Evolutionary conservation across 2,113 vertebrate species (phyloP).

Genomic region (Buteo buteo): DNA sequence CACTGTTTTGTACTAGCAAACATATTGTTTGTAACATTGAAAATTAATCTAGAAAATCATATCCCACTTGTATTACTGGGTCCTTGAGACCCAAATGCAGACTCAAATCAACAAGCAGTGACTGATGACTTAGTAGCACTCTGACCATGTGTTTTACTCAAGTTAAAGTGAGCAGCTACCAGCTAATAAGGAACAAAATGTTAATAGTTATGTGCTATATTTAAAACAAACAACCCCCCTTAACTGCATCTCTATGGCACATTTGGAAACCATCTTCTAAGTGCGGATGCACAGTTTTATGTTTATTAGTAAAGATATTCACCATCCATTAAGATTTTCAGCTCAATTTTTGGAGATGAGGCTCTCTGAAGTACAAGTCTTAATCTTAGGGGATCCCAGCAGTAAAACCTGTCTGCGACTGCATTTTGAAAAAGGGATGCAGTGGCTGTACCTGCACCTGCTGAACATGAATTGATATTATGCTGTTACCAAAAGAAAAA

Average conservation of each 20-base stretch:
- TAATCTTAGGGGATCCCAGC: neutral
- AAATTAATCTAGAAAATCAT: neutral
- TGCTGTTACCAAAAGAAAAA: neutral
- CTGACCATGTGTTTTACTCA: neutral
- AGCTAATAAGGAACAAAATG: neutral
- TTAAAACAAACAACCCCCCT: neutral
- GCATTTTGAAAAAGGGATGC: neutral
- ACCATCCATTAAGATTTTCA: neutral
- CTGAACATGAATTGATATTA: neutral
- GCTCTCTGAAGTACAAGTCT: neutral
- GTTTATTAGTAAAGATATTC: neutral
- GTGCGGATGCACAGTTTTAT: neutral
- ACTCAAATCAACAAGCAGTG: neutral
- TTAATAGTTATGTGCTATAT: neutral
- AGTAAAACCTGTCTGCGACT: neutral
- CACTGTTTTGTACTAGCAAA: conserved; percentile 15
- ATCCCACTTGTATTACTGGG: neutral
- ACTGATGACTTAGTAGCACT: neutral
- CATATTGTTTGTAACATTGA: neutral
- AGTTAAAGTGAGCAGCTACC: neutral
- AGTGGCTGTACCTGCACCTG: neutral
- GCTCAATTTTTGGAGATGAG: neutral
- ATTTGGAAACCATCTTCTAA: neutral
- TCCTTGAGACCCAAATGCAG: neutral
- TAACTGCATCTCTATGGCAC: neutral